Base-by-base conservation (phyloP, 2,113 vertebrate species). In the Microcebus griseorufus region DNA sequence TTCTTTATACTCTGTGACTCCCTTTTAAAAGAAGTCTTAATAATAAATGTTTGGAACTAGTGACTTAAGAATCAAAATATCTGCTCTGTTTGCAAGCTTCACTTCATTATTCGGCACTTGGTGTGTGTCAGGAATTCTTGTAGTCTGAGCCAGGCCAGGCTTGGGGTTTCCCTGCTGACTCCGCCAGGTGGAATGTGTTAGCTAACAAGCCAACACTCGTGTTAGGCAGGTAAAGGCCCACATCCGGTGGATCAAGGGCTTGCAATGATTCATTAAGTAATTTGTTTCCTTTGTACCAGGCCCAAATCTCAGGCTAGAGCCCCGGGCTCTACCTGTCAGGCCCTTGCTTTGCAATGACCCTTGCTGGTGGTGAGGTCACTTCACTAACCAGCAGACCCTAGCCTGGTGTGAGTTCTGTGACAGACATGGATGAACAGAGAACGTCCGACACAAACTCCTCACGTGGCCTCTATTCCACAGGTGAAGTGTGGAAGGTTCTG, bases 151-250 rank as follows among this genome's bases (percentile, higher is more conserved):
- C 82, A 93, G 93, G 86, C 45, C 92, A 86, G 79, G 51, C n/a
- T 87, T 96, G 97, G 98, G 98, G 90, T 97, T 98, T 97, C 97
- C 98, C 98, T 70, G 45, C 6, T 98, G 98, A 98, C 88, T 98
- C 64, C 78, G n/a, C 0, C 76, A 95, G 82, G 94, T 98, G 98
- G 98, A 99, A 99, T 98, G 98, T 62, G 87, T 98, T 97, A 97
- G 64, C 93, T 97, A 97, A 98, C 97, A 98, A 97, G 98, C 95
- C 94, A 85, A 91, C 67, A 98, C 98, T 96, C 78, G 18, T 93
- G 90, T 58, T 58, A 92, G 95, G 58, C 82, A 98, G 92, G 92
- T 91, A 96, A 98, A 93, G 4, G 55, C 25, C 90, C 90, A 97
- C 64, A 34, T 85, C 95, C 10, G 1, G 96, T 96, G 90, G 92